phyloP scores from a whole-genome alignment of 1,140 invertebrate genomes.

The Marisa cornuarietis region DNA sequence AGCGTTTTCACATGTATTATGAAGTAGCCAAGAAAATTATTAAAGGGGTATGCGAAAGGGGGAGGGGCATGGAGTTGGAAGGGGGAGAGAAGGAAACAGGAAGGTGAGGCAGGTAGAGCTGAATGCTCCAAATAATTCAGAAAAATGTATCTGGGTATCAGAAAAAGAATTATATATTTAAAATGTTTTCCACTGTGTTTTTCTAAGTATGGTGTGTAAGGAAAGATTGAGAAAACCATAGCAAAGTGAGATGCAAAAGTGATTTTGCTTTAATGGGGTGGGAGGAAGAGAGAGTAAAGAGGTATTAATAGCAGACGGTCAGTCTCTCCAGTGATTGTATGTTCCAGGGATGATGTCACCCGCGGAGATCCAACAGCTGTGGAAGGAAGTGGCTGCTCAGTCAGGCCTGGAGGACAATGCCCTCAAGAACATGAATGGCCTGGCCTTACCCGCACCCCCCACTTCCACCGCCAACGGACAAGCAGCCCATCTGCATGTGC shows the following conservation, averaged over 20 bases:
- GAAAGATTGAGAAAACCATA: neutral
- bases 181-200: too few relatives aligned
- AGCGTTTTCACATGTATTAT: too few relatives aligned
- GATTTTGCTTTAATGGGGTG: neutral
- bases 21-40: too few relatives aligned
- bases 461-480: conserved; percentile 29
- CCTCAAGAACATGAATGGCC: conserved; percentile 52
- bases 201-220: too few relatives aligned
- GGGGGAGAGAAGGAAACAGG: neutral
- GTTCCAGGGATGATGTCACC: conserved; percentile 56
- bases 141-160: too few relatives aligned
- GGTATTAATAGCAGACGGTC: too few relatives aligned
- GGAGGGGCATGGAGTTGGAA: neutral
- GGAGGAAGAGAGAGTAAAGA: neutral
- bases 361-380: conserved; percentile 64
- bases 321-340: too few relatives aligned
- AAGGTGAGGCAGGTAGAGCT: too few relatives aligned
- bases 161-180: too few relatives aligned
- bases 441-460: conserved; percentile 30
- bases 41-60: too few relatives aligned
- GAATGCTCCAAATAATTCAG: too few relatives aligned
- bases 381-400: conserved; percentile 66
- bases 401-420: conserved; percentile 44
- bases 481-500: conserved; percentile 19
- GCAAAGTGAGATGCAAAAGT: neutral